Percentiles rank a stretch among this genome's conserved stretches.
Evolutionary conservation across 2,888 invertebrate species (phyloP).

Genomic region (Yponomeuta cagnagella): DNA sequence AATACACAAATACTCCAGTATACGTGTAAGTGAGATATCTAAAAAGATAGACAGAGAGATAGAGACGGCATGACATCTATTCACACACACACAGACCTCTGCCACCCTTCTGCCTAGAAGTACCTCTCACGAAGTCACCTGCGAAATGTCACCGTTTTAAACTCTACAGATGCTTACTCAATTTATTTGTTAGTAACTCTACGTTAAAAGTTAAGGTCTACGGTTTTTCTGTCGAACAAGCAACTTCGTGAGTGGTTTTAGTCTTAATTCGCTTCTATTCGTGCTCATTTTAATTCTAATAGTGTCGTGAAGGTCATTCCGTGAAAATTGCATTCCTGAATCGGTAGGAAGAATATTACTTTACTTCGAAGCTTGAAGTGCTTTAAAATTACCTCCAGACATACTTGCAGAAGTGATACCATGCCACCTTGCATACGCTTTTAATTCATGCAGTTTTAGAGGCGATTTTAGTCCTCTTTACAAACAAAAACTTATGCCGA

Average conservation of each 20-base stretch:
- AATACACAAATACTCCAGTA: slow-evolving; percentile 35
- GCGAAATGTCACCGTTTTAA: slow-evolving; percentile 42
- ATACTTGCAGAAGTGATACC: too few species aligned
- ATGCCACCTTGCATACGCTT: too few species aligned
- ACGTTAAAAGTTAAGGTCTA: slow-evolving; percentile 41
- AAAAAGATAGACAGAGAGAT: slow-evolving; percentile 40
- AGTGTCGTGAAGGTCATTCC: background rate
- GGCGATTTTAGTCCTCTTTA: too few species aligned
- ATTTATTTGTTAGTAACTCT: slow-evolving; percentile 37
- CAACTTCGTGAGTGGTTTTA: slow-evolving; percentile 63
- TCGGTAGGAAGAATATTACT: too few species aligned
- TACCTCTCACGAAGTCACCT: slow-evolving; percentile 73
- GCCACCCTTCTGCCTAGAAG: slow-evolving; percentile 56
- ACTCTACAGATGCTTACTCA: slow-evolving; percentile 13
- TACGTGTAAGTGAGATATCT: slow-evolving; percentile 30
- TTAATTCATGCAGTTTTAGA: too few species aligned
- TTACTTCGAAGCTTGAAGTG: too few species aligned
- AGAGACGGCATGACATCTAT: slow-evolving; percentile 69
- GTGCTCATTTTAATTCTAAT: background rate
- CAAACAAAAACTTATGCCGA: too few species aligned
- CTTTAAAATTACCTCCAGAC: too few species aligned
- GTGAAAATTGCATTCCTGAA: background rate
- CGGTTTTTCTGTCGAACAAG: slow-evolving; percentile 35
- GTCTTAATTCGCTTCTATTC: background rate
- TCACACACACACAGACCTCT: slow-evolving; percentile 69